These are phyloP conservation scores for Crotalus helleri DNA, from an alignment of 2,113 vertebrate species.

Conservation along the genomic window DNA sequence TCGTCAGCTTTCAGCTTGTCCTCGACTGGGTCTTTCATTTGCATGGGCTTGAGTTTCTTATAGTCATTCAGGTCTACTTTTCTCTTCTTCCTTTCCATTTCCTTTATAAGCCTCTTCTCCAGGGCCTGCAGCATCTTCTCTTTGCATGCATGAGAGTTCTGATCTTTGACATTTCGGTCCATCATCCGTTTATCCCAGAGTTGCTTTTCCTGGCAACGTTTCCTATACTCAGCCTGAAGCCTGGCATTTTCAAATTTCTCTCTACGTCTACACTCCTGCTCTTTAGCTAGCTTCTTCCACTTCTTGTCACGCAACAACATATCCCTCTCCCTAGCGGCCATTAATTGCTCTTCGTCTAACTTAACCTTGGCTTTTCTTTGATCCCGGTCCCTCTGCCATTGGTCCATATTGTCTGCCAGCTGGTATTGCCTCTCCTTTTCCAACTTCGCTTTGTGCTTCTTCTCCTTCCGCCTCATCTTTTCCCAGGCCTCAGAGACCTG, in stretches of 20 bases:
- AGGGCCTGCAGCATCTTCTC: neutral
- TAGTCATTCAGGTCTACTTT: slow-evolving; percentile 2
- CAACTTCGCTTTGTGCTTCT: neutral
- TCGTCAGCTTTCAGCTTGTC: slow-evolving; percentile 30
- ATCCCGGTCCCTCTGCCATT: neutral
- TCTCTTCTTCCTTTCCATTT: slow-evolving; percentile 26
- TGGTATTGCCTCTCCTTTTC: slow-evolving; percentile 15
- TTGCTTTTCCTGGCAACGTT: slow-evolving; percentile 24
- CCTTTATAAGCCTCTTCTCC: slow-evolving; percentile 35
- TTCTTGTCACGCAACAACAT: neutral
- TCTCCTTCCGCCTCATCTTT: neutral
- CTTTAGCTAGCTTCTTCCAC: neutral
- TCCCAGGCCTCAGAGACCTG: slow-evolving; percentile 11
- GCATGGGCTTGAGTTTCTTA: slow-evolving; percentile 2
- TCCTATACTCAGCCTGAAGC: slow-evolving; percentile 13
- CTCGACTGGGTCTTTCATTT: slow-evolving; percentile 26
- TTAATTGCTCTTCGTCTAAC: neutral
- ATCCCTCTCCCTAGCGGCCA: slow-evolving; percentile 22
- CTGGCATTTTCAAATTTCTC: slow-evolving; percentile 28
- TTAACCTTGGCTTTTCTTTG: neutral
- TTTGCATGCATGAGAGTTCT: slow-evolving; percentile 13
- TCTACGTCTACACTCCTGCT: slow-evolving; percentile 20
- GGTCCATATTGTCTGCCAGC: neutral
- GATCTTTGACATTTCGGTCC: neutral
- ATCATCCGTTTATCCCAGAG: slow-evolving; percentile 10